phyloP scores from a whole-genome alignment of 2,888 invertebrate genomes.

The Crossocerus cetratus region DNA sequence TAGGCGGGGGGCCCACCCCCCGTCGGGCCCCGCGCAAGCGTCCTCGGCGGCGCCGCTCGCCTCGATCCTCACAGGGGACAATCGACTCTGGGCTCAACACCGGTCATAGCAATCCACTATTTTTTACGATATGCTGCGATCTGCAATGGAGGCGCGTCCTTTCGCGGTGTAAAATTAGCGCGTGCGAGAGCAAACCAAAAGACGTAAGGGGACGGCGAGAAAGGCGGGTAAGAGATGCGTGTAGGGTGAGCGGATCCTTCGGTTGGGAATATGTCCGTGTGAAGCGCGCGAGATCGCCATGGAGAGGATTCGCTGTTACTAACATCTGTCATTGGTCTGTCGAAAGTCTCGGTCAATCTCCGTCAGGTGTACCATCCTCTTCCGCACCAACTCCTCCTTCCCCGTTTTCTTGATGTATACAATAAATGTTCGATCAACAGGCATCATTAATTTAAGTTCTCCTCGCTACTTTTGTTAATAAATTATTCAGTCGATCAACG shows the following conservation, averaged over 20 bases:
- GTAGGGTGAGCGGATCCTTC: constrained; percentile 43
- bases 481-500: constrained; percentile 40
- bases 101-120: constrained; percentile 38
- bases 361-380: constrained; percentile 50
- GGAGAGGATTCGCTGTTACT: constrained; percentile 38
- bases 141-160: constrained; percentile 22
- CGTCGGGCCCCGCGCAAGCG: constrained; percentile 29
- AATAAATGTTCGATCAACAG: constrained; percentile 63
- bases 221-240: constrained; percentile 20
- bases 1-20: constrained; percentile 23
- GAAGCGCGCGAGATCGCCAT: constrained; percentile 38
- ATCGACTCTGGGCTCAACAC: constrained; percentile 46
- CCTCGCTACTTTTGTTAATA: constrained; percentile 37
- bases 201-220: constrained; percentile 18
- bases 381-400: constrained; percentile 10
- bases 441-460: constrained; percentile 38
- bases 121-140: constrained; percentile 44
- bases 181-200: constrained; percentile 3
- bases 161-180: neutral
- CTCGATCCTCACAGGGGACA: constrained; percentile 33
- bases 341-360: constrained; percentile 48
- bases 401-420: constrained; percentile 57
- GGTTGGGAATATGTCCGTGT: constrained; percentile 38
- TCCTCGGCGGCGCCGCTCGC: constrained; percentile 31
- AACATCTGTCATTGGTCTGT: constrained; percentile 52